Percentiles rank a stretch among this genome's conserved stretches.
Conservation (phyloP, 1,140 invertebrate genomes). For the Tribolium castaneum region DNA sequence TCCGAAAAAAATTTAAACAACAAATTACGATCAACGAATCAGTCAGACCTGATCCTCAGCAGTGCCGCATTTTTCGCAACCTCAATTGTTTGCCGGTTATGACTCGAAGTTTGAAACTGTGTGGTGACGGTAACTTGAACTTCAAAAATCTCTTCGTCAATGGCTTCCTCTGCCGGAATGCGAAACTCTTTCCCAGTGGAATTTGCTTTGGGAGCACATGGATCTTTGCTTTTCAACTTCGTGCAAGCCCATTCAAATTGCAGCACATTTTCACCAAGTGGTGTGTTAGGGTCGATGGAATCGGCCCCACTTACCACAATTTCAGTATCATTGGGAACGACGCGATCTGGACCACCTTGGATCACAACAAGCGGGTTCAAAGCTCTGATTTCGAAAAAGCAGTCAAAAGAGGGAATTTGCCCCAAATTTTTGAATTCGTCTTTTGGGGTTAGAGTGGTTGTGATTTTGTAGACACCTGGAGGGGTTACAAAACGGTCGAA, state of each 20-base stretch:
- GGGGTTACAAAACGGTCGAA: background rate
- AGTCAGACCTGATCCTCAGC: background rate
- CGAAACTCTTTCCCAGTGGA: background rate
- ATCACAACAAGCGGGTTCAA: background rate
- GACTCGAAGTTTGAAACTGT: background rate
- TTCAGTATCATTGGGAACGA: background rate
- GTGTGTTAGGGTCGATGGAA: background rate
- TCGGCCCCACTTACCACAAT: background rate
- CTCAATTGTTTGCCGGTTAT: background rate
- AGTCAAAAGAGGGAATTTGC: background rate
- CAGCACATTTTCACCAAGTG: background rate
- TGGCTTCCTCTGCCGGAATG: background rate
- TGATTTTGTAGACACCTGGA: background rate
- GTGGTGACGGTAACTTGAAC: background rate
- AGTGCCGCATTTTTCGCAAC: background rate
- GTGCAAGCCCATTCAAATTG: background rate
- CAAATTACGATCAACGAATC: no score
- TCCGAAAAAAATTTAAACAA: no score
- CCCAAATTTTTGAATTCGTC: background rate
- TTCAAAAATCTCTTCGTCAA: background rate
- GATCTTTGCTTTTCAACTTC: background rate
- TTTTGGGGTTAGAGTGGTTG: background rate
- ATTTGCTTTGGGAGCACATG: background rate
- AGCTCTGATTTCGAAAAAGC: background rate
- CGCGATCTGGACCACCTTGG: background rate